Evolutionary conservation across 2,797 vertebrate species (phyloP), one percentile per base, ranked within the genome.

Genomic region (Stomatorhinus walkeri): DNA sequence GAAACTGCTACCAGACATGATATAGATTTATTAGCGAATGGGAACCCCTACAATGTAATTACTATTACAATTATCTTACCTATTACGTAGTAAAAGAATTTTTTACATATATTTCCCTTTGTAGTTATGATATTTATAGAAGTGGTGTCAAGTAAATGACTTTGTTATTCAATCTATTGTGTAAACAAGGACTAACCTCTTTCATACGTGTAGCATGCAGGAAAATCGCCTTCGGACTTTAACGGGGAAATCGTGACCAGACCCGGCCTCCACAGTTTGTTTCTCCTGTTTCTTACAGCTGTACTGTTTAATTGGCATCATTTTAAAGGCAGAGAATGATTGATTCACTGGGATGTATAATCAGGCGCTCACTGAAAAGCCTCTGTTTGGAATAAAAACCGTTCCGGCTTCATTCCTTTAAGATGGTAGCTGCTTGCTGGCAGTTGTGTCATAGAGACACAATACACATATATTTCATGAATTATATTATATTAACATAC

Each of bases 81-180:
- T 68, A 14, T 68, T 68, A 32, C 12, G 1, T 32, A 68, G 64
- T 68, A 68, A 32, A 68, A 32, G 1, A 16, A 84, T 24, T 3
- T 24, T 10, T 22, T 84, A n/a, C 19, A 12, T 46, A 22, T 46
- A 84, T 46, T 22, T 46, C 19, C 16, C 8, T 49, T 49, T 10
- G 19, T 49, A 22, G 81, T n/a, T 24, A 22, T 48, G 16, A 48
- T 43, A 83, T 46, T 49, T 84, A 46, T 48, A 49, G 81, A 40
- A 84, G 36, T 61, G 88, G 1, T 85, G 52, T 88, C 52, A 61
- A 61, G 79, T 61, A 61, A 84, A 84, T 88, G 36, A 81, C 54
- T 54, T 54, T 88, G 88, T 84, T 84, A 84, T 84, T 88, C 88
- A 24, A 54, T 84, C 52, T 88, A 56, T 64, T 88, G 46, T 88